Conservation (phyloP, 2,888 invertebrate genomes). For the Idaea aversata region DNA sequence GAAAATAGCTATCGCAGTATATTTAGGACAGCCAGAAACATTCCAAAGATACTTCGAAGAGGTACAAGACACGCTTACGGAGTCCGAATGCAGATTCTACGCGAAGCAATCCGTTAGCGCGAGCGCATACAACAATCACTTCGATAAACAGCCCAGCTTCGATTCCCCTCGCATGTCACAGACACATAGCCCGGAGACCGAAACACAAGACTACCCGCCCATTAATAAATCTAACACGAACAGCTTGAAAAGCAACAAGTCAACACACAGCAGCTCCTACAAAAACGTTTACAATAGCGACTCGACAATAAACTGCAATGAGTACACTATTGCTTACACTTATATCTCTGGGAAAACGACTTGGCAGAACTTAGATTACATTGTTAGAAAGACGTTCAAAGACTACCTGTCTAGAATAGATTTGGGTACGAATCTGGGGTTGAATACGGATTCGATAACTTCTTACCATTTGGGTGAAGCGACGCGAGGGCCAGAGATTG, state of each 20-base stretch:
- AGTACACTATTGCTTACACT: slow-evolving; percentile 92
- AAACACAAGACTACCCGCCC: slow-evolving; percentile 67
- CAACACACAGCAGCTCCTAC: slow-evolving; percentile 74
- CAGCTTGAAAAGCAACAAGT: slow-evolving; percentile 79
- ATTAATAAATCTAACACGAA: slow-evolving; percentile 77
- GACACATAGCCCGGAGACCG: slow-evolving; percentile 70
- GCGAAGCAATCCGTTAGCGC: slow-evolving; percentile 73
- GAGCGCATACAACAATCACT: slow-evolving; percentile 69
- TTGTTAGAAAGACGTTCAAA: slow-evolving; percentile 94
- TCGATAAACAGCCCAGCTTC: slow-evolving; percentile 72
- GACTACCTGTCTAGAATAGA: slow-evolving; percentile 96
- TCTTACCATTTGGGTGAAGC: slow-evolving; percentile 97
- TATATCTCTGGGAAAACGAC: slow-evolving; percentile 95
- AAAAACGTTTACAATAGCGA: slow-evolving; percentile 75
- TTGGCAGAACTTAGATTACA: slow-evolving; percentile 96
- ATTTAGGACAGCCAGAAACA: slow-evolving; percentile 90
- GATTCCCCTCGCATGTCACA: slow-evolving; percentile 72
- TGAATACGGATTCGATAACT: slow-evolving; percentile 92
- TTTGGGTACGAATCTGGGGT: slow-evolving; percentile 92
- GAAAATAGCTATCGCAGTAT: slow-evolving; percentile 92
- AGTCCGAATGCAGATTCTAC: slow-evolving; percentile 81
- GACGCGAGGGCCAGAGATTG: slow-evolving; percentile 88
- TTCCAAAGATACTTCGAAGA: slow-evolving; percentile 86
- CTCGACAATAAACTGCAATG: slow-evolving; percentile 82
- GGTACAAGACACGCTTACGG: slow-evolving; percentile 83